Percentiles rank a stretch among this genome's conserved stretches.
These are phyloP conservation scores for Telmatochromis bifrenatus DNA, from an alignment of 2,113 vertebrate genomes.

Conservation along the genomic window DNA sequence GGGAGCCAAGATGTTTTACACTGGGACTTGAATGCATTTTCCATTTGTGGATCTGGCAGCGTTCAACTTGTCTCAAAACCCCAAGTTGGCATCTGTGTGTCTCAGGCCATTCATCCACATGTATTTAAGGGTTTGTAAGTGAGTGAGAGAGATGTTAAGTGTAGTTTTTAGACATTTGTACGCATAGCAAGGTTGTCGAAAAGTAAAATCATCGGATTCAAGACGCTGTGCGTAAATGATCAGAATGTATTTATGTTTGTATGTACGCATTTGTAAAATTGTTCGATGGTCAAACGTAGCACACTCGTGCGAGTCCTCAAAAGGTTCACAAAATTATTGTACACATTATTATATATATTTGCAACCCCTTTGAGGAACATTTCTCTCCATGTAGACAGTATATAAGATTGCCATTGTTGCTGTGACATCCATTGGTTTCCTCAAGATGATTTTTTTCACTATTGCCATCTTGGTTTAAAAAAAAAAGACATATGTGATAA, in stretches of 20 bases:
- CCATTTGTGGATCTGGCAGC: neutral
- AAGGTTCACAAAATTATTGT: neutral
- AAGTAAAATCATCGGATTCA: neutral
- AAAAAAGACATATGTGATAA: neutral
- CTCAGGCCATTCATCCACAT: neutral
- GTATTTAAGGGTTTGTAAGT: accelerated
- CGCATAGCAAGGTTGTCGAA: accelerated
- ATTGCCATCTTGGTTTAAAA: neutral
- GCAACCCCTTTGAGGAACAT: neutral
- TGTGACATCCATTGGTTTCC: neutral
- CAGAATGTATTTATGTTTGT: neutral
- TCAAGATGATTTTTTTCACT: neutral
- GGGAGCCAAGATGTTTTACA: neutral
- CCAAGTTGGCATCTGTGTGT: neutral
- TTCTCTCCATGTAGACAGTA: neutral
- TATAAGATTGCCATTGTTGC: neutral
- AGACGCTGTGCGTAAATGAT: neutral
- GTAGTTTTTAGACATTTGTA: neutral
- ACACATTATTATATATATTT: neutral
- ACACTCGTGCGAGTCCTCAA: neutral
- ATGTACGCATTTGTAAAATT: neutral
- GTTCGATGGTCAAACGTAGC: neutral
- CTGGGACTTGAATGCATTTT: neutral
- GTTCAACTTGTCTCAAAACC: neutral
- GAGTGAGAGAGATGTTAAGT: neutral